phyloP scores from a whole-genome alignment of 2,797 vertebrate genomes.

The Antennarius maculatus region DNA sequence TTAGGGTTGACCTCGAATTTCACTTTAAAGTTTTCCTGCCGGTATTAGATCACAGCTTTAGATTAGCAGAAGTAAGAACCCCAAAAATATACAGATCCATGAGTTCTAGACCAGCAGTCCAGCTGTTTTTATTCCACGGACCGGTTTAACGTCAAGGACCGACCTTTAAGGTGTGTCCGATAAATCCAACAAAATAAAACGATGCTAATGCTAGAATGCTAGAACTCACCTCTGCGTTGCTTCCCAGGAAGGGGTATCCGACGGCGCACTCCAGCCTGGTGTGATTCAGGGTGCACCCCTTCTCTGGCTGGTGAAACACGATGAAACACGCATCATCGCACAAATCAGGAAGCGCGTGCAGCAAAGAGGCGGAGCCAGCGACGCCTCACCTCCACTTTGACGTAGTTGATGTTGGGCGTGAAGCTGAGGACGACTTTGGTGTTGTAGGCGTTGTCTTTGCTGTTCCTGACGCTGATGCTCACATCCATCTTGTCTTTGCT shows the following conservation, averaged over 20 bases:
- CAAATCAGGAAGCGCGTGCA: rapidly evolving
- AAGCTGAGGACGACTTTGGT: constrained; percentile 87
- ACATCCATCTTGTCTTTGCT: constrained; percentile 87
- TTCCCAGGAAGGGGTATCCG: constrained; percentile 92
- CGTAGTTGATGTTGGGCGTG: constrained; percentile 92
- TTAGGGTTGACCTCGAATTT: constrained; percentile 89
- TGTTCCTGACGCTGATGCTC: constrained; percentile 84
- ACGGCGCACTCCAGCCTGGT: constrained; percentile 88
- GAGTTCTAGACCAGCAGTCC: background rate
- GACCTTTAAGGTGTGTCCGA: too few relatives aligned
- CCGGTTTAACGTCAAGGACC: too few relatives aligned
- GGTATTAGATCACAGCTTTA: constrained; percentile 22
- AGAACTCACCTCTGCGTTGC: constrained; percentile 77
- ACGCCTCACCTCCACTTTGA: constrained; percentile 88
- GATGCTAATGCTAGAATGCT: background rate
- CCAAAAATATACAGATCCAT: too few relatives aligned
- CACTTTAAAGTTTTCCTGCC: constrained; percentile 88
- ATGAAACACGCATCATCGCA: background rate
- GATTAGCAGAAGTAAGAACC: background rate
- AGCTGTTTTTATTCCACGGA: too few relatives aligned
- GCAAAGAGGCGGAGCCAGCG: background rate
- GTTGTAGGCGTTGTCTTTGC: constrained; percentile 93
- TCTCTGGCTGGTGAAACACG: constrained; percentile 81
- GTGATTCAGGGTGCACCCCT: constrained; percentile 83
- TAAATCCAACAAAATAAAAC: too few relatives aligned